Conservation (phyloP, 2,797 vertebrate species). For the Urophycis tenuis region DNA sequence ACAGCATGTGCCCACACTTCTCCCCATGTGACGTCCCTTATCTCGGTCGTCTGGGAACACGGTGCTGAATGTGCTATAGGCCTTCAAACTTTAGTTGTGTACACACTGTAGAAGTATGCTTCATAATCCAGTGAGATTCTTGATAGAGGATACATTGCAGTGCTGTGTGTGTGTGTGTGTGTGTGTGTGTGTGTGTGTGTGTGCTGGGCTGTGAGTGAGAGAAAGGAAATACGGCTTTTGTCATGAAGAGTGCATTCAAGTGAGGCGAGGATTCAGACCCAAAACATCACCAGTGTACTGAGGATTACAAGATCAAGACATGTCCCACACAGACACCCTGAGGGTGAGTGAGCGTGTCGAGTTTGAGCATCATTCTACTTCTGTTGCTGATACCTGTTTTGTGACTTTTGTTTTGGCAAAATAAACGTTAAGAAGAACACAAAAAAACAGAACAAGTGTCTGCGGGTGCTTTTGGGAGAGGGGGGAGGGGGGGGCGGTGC, state of each 20-base stretch:
- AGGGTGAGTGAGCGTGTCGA: conserved; percentile 24
- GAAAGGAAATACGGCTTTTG: not conserved
- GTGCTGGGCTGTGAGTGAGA: conserved; percentile 9
- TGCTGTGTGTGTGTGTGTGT: conserved; percentile 22
- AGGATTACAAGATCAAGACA: not conserved
- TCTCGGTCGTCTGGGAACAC: conserved; percentile 28
- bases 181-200: conserved; percentile 25
- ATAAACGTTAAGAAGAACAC: conserved; percentile 56
- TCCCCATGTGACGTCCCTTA: conserved; percentile 53
- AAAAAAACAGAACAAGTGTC: not conserved
- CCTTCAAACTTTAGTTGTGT: not conserved
- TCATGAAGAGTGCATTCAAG: not conserved
- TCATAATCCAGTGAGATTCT: conserved; percentile 17
- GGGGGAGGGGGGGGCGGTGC: not conserved
- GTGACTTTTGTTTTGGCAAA: conserved; percentile 62
- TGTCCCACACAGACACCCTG: not conserved
- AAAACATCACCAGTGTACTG: not conserved
- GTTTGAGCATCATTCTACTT: conserved; percentile 10
- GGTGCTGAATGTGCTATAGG: conserved; percentile 7
- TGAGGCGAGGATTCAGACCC: not conserved
- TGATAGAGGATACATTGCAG: conserved; percentile 17
- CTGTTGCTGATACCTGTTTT: conserved; percentile 38
- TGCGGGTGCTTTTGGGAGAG: conserved; percentile 27
- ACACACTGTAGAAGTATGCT: conserved; percentile 9
- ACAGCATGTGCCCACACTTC: conserved; percentile 34